Evolutionary conservation across 2,888 invertebrate genomes (phyloP), one percentile per base, ranked within the genome.

Genomic region (Drosophila nr. perissopoda): DNA sequence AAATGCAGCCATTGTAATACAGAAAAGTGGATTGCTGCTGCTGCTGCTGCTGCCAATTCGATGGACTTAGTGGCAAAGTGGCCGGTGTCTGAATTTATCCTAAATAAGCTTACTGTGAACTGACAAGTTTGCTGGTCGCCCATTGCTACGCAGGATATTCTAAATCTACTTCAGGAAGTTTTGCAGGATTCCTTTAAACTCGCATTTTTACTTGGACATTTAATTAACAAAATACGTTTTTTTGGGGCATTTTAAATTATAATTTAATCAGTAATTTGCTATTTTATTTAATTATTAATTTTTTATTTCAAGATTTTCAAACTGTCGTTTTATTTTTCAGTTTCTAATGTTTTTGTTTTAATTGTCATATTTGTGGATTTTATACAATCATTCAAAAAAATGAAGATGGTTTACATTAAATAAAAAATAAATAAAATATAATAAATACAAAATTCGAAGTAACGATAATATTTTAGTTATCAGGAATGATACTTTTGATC

Each of bases 1-100:
- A 75, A 75, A 69, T 70, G 68, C 73, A 76, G 54, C 48, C 45
- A 54, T 59, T 62, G 68, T 54, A 49, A 53, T 58, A 42, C 31
- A 42, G 45, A 27, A 58, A 68, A 73, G 40, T 48, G 42, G 27
- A 29, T 29, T 21, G 18, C 52, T 10, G 33, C 10, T 57, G 21
- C 21, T 49, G 18, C 21, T n/a, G n/a, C n/a, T 49, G 53, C 48
- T 71, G 53, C 45, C 77, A 72, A 73, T 77, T 77, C 52, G 51
- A 13, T 66, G 69, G 69, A 64, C 69, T 77, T 66, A 60, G 59
- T 56, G 58, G 31, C 60, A 59, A 59, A 29, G 34, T 25, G 45
- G 36, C 42, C 51, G 49, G 31, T 52, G 48, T 45, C 36, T 36
- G 45, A 34, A 51, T 59, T 52, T 27, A 16, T 56, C 31, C 52